A percentile compares a stretch with the other conserved stretches of the same genome.
phyloP scores from a whole-genome alignment of 2,797 vertebrate genomes.

The Acipenser transmontanus region DNA sequence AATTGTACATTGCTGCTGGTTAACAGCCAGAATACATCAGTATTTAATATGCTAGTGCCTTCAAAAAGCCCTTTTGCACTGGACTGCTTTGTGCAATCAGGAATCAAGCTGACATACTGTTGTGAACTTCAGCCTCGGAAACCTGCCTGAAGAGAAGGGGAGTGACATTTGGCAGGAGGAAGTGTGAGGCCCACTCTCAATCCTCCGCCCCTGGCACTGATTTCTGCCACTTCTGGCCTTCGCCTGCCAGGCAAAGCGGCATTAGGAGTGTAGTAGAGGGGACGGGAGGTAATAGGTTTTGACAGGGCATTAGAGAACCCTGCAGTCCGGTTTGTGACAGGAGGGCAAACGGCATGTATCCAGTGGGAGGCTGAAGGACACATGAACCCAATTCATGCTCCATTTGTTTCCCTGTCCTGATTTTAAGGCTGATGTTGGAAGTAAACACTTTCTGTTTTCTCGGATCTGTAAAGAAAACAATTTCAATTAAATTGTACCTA shows the following conservation, averaged over 20 bases:
- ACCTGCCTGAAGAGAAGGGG: slow-evolving; percentile 30
- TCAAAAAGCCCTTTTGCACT: slow-evolving; percentile 33
- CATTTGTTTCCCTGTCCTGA: slow-evolving; percentile 14
- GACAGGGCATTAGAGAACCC: slow-evolving; percentile 55
- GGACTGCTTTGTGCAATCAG: slow-evolving; percentile 28
- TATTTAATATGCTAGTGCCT: slow-evolving; percentile 14
- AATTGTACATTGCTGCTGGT: background rate
- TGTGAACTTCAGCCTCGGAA: slow-evolving; percentile 26
- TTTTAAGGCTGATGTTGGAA: slow-evolving; percentile 10
- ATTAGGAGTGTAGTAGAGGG: slow-evolving; percentile 42
- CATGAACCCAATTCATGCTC: slow-evolving; percentile 22
- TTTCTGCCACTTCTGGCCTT: slow-evolving; percentile 28
- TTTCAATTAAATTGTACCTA: too few species aligned
- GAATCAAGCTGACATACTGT: slow-evolving; percentile 40
- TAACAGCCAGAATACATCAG: background rate
- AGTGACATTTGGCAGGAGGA: slow-evolving; percentile 39
- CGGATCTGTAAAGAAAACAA: too few species aligned
- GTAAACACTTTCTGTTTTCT: slow-evolving; percentile 1
- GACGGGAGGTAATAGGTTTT: slow-evolving; percentile 46
- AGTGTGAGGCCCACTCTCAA: slow-evolving; percentile 32
- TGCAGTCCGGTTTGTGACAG: slow-evolving; percentile 34
- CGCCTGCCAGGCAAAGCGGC: slow-evolving; percentile 31
- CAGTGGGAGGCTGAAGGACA: slow-evolving; percentile 40
- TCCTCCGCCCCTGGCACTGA: slow-evolving; percentile 27
- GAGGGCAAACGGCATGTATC: slow-evolving; percentile 33